Conservation (phyloP, 2,888 invertebrate species). For the Listrodromus nycthemerus region DNA sequence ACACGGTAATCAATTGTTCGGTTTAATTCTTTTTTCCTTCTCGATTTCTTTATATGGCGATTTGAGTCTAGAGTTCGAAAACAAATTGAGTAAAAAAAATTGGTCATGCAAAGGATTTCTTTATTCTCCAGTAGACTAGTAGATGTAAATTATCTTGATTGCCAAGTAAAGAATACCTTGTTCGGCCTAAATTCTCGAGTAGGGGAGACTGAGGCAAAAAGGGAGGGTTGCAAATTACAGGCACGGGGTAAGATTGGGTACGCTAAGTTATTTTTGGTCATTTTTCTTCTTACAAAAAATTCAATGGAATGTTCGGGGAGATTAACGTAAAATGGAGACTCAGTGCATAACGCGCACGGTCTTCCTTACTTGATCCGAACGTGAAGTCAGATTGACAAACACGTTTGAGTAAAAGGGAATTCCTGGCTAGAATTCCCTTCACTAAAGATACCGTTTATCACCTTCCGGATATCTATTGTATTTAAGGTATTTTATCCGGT, state of each 20-base stretch:
- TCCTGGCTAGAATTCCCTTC: neutral
- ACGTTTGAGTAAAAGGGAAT: neutral
- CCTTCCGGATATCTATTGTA: neutral
- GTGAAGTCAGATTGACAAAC: neutral
- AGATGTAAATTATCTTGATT: slow-evolving; percentile 1
- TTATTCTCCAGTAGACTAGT: neutral
- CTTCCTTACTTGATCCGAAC: neutral
- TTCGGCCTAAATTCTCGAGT: neutral
- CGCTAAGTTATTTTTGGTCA: neutral
- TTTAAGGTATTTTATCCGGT: too few species aligned
- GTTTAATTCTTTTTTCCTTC: too few species aligned
- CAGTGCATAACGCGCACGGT: neutral
- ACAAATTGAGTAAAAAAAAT: neutral
- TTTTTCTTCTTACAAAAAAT: neutral
- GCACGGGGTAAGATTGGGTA: neutral
- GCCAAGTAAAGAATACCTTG: neutral
- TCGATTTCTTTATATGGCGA: neutral
- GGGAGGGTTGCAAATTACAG: neutral
- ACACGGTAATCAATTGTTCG: too few species aligned
- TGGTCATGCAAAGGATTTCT: neutral
- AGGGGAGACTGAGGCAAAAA: neutral
- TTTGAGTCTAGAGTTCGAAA: neutral
- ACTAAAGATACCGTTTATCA: neutral
- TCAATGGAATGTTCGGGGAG: neutral
- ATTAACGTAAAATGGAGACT: neutral